These are phyloP conservation scores for Charadrius vociferus DNA, from an alignment of 2,113 vertebrate species.

Conservation along the genomic window DNA sequence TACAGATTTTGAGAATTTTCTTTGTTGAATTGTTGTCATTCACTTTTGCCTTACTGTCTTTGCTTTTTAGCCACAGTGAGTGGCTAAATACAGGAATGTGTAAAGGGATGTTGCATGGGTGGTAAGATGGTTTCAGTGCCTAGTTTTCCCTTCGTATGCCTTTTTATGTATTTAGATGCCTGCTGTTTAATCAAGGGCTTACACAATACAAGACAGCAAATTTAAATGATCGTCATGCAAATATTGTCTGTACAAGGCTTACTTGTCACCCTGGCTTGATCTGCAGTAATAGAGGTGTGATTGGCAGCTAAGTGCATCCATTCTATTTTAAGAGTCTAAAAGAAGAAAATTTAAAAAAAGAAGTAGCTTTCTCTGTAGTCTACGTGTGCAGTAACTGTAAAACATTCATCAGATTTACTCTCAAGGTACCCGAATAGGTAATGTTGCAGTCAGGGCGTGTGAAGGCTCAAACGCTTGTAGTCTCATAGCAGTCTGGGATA, in stretches of 20 bases:
- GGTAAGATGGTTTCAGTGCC: neutral
- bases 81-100: neutral
- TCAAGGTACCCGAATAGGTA: neutral
- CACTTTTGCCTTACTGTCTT: neutral
- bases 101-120: neutral
- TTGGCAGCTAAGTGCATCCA: neutral
- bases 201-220: neutral
- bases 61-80: neutral
- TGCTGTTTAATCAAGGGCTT: neutral
- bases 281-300: neutral
- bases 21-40: neutral
- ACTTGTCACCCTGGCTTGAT: neutral
- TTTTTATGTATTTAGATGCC: neutral
- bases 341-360: neutral
- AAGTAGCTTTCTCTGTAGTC: neutral
- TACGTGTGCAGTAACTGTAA: neutral
- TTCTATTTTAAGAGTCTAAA: neutral
- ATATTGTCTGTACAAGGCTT: neutral
- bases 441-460: neutral
- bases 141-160: neutral
- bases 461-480: no score
- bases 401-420: neutral
- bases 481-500: neutral
- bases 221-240: neutral
- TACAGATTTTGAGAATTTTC: neutral